Evolutionary conservation across 2,888 invertebrate genomes (phyloP).

Genomic region (Drosophila sordidula): DNA sequence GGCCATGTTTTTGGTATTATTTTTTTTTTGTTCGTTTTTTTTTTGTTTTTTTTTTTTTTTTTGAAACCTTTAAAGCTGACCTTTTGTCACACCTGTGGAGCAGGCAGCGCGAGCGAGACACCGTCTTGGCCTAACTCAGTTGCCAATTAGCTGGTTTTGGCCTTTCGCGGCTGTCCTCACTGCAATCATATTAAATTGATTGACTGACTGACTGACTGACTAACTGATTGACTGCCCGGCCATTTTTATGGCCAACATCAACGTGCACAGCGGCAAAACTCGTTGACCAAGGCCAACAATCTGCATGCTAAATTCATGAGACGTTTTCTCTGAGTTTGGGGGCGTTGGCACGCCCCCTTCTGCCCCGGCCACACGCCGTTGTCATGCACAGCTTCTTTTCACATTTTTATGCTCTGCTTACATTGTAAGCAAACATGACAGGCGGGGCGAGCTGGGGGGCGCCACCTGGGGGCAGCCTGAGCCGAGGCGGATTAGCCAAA

Average conservation of each 20-base stretch:
- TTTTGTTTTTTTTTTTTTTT: background rate
- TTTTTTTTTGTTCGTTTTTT: background rate
- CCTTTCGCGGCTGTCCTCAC: slow-evolving; percentile 21
- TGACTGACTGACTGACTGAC: slow-evolving; percentile 36
- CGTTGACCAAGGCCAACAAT: slow-evolving; percentile 63
- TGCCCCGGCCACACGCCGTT: background rate
- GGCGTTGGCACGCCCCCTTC: background rate
- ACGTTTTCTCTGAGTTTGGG: slow-evolving; percentile 34
- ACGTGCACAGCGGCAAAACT: slow-evolving; percentile 33
- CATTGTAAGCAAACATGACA: slow-evolving; percentile 33
- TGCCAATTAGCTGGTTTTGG: slow-evolving; percentile 40
- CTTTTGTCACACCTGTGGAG: slow-evolving; percentile 23
- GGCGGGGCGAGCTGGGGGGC: background rate
- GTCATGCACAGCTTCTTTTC: slow-evolving; percentile 23
- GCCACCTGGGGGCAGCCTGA: background rate
- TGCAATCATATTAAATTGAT: slow-evolving; percentile 40
- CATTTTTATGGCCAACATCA: slow-evolving; percentile 31
- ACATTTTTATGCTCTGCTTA: slow-evolving; percentile 38
- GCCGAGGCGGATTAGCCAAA: slow-evolving; percentile 27
- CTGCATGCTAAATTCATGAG: slow-evolving; percentile 52
- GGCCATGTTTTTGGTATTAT: slow-evolving; percentile 32
- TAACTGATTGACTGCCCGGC: slow-evolving; percentile 38
- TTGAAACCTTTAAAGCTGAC: slow-evolving; percentile 15
- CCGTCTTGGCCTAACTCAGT: background rate
- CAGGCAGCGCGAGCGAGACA: background rate